Conservation (phyloP, 2,113 vertebrate species). For the Suncus etruscus region DNA sequence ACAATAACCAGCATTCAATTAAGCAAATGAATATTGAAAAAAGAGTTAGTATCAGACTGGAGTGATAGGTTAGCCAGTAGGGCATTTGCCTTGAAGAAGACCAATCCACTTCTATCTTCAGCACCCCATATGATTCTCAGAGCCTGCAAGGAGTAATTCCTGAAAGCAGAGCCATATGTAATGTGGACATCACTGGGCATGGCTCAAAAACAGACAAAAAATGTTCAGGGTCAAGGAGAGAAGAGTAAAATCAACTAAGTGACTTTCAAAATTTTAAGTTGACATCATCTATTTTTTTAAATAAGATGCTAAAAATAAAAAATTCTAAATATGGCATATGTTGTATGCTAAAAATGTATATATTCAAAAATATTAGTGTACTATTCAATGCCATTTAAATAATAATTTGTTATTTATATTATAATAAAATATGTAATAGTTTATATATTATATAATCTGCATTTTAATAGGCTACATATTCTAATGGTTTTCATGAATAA, state of each 20-base stretch:
- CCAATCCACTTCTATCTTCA: too few relatives aligned
- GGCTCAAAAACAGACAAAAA: too few relatives aligned
- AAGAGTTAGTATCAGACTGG: not conserved
- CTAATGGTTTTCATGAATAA: not conserved
- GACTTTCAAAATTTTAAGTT: constrained; percentile 19
- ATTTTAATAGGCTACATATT: not conserved
- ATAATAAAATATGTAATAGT: not conserved
- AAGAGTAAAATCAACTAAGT: not conserved
- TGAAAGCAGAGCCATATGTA: too few relatives aligned
- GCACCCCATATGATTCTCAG: too few relatives aligned
- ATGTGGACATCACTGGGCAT: too few relatives aligned
- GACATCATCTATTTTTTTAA: not conserved
- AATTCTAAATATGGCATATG: constrained; percentile 12
- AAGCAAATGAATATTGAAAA: constrained; percentile 32
- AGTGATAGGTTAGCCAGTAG: too few relatives aligned
- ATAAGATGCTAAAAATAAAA: not conserved
- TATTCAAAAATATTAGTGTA: not conserved
- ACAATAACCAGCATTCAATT: not conserved
- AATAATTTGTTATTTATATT: constrained; percentile 4
- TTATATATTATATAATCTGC: too few relatives aligned
- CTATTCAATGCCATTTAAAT: constrained; percentile 10
- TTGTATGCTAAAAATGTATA: too few relatives aligned
- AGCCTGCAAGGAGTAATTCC: too few relatives aligned
- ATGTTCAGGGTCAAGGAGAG: not conserved
- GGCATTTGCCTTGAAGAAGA: too few relatives aligned